phyloP scores from a whole-genome alignment of 2,797 vertebrate species.

The Acanthurus lineatus region DNA sequence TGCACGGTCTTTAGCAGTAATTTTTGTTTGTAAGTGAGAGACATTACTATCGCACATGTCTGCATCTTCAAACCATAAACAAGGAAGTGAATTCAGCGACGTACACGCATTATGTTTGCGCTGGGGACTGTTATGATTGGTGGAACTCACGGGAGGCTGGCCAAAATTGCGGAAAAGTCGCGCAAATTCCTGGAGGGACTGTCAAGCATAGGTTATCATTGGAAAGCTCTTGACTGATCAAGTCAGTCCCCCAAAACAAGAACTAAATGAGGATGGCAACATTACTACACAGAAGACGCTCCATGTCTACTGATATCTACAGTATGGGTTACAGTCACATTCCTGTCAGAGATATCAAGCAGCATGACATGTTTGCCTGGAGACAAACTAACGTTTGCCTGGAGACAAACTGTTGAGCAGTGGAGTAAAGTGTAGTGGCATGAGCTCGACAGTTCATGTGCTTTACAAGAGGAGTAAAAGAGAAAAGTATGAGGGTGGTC shows the following conservation, averaged over 20 bases:
- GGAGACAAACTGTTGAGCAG: conserved; percentile 14
- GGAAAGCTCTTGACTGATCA: neutral
- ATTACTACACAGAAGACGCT: neutral
- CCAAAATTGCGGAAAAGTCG: too few species aligned
- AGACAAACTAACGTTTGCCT: conserved; percentile 15
- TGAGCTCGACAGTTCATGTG: conserved; percentile 10
- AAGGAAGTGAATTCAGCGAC: too few species aligned
- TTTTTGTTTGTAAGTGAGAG: too few species aligned
- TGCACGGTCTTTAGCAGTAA: too few species aligned
- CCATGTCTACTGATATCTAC: neutral
- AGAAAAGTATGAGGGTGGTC: conserved; percentile 32
- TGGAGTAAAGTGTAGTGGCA: neutral
- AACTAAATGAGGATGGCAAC: neutral
- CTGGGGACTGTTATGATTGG: too few species aligned
- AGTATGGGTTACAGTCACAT: neutral
- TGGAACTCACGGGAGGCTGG: too few species aligned
- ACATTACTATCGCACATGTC: too few species aligned
- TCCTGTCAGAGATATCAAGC: conserved; percentile 15
- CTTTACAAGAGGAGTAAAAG: neutral
- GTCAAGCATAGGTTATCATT: neutral
- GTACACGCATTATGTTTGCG: too few species aligned
- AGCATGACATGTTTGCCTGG: conserved; percentile 9
- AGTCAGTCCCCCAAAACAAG: neutral
- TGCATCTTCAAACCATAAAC: too few species aligned
- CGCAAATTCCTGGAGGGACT: too few species aligned